These are phyloP conservation scores for Tiphia femorata DNA, from an alignment of 2,888 invertebrate species.

Conservation along the genomic window DNA sequence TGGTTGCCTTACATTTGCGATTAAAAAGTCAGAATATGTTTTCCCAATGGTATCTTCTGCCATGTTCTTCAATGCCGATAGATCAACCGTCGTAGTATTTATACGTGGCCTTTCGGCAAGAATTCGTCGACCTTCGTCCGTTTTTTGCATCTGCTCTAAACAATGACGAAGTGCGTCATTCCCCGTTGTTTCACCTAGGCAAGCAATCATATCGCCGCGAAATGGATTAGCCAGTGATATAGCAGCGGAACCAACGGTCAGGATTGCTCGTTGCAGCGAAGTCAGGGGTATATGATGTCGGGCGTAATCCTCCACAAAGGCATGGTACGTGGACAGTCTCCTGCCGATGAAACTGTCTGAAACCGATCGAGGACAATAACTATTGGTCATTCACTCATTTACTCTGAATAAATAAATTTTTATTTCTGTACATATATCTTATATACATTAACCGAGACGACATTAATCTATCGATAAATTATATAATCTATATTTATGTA, in stretches of 20 bases:
- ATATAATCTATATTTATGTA: not conserved
- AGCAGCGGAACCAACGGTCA: slow-evolving; percentile 90
- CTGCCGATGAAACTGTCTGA: slow-evolving; percentile 39
- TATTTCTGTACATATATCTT: slow-evolving; percentile 39
- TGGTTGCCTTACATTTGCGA: slow-evolving; percentile 80
- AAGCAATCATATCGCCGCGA: slow-evolving; percentile 93
- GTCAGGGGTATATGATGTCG: slow-evolving; percentile 31
- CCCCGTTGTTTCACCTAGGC: slow-evolving; percentile 93
- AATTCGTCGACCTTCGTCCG: slow-evolving; percentile 84
- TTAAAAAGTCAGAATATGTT: slow-evolving; percentile 87
- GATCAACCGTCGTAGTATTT: slow-evolving; percentile 84
- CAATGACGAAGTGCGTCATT: slow-evolving; percentile 79
- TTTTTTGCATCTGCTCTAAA: slow-evolving; percentile 80
- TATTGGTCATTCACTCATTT: slow-evolving; percentile 22
- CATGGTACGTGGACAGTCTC: slow-evolving; percentile 56
- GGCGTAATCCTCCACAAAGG: slow-evolving; percentile 70
- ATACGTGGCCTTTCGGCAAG: slow-evolving; percentile 86
- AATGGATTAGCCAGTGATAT: slow-evolving; percentile 86
- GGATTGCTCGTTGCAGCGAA: slow-evolving; percentile 80
- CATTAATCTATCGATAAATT: not conserved
- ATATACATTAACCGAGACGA: slow-evolving; percentile 18
- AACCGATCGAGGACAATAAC: slow-evolving; percentile 49
- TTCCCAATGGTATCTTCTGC: slow-evolving; percentile 88
- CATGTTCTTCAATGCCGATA: slow-evolving; percentile 78
- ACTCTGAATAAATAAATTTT: slow-evolving; percentile 34